Percentiles rank a stretch among this genome's conserved stretches.
Evolutionary conservation across 1,140 invertebrate species (phyloP).

Genomic region (Caligus rogercresseyi): DNA sequence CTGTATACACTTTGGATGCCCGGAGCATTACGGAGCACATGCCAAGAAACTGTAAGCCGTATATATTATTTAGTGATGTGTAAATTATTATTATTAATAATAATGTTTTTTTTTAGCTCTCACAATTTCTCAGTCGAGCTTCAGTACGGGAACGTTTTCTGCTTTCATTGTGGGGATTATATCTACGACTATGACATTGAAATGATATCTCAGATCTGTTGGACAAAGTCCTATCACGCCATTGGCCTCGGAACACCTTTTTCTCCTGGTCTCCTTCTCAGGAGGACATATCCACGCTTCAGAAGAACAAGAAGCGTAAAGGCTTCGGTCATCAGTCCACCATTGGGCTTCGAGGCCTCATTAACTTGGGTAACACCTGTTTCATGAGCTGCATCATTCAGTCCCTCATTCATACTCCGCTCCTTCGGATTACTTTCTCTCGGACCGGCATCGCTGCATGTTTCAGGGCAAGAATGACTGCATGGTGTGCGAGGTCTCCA

Average conservation of each 20-base stretch:
- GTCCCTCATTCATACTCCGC: constrained; percentile 78
- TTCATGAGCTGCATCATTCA: constrained; percentile 98
- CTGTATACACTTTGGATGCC: constrained; percentile 9
- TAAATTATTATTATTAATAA: background rate
- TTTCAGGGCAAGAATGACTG: constrained; percentile 40
- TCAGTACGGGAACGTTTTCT: constrained; percentile 72
- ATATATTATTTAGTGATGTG: background rate
- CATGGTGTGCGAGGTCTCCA: constrained; percentile 79
- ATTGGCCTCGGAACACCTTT: constrained; percentile 49
- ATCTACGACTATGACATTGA: constrained; percentile 58
- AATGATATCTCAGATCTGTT: constrained; percentile 40
- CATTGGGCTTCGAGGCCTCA: constrained; percentile 59
- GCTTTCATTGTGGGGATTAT: constrained; percentile 75
- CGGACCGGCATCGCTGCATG: constrained; percentile 71
- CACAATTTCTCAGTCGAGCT: constrained; percentile 47
- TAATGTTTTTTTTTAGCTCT: background rate
- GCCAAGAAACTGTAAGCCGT: background rate
- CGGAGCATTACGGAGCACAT: constrained; percentile 5
- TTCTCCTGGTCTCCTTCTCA: constrained; percentile 57
- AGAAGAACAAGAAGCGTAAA: constrained; percentile 52
- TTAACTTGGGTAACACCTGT: constrained; percentile 95
- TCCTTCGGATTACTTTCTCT: constrained; percentile 83
- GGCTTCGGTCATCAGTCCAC: constrained; percentile 56
- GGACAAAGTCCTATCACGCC: constrained; percentile 38
- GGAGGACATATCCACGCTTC: constrained; percentile 47